phyloP scores from a whole-genome alignment of 2,113 vertebrate genomes.

The Mus pahari region DNA sequence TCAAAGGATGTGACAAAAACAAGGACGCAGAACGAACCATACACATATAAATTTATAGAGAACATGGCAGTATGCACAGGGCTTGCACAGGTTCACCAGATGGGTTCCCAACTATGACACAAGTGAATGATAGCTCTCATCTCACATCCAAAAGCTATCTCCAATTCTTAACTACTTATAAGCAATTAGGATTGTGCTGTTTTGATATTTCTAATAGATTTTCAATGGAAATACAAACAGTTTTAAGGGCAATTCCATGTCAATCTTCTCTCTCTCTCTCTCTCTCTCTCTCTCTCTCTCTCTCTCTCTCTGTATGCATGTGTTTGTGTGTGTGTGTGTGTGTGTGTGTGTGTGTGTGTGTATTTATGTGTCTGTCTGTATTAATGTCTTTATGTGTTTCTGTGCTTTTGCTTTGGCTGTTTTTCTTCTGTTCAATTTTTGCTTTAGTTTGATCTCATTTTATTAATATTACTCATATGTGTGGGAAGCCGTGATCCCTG shows the following conservation, averaged over 20 bases:
- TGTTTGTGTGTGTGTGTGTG: background rate
- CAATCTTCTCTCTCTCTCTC: background rate
- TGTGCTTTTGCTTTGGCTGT: background rate
- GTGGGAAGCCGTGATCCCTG: too few relatives aligned
- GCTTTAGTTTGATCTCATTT: background rate
- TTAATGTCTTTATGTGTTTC: background rate
- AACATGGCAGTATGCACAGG: background rate
- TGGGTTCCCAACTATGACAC: background rate
- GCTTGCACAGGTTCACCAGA: background rate
- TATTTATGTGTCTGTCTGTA: background rate
- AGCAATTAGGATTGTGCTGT: background rate
- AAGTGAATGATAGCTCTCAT: background rate
- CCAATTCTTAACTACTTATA: background rate
- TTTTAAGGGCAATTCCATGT: background rate
- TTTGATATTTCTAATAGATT: background rate
- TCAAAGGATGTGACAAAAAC: background rate
- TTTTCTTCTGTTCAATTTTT: background rate
- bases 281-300: too few relatives aligned
- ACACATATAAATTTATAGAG: background rate
- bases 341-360: background rate
- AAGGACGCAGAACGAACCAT: background rate
- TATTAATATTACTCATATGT: background rate
- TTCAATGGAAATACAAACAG: background rate
- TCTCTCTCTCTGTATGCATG: too few relatives aligned
- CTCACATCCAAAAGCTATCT: background rate